A percentile compares a stretch with the other conserved stretches of the same genome.
These are phyloP conservation scores for Argentina silus DNA, from an alignment of 2,797 vertebrate species.

Conservation along the genomic window DNA sequence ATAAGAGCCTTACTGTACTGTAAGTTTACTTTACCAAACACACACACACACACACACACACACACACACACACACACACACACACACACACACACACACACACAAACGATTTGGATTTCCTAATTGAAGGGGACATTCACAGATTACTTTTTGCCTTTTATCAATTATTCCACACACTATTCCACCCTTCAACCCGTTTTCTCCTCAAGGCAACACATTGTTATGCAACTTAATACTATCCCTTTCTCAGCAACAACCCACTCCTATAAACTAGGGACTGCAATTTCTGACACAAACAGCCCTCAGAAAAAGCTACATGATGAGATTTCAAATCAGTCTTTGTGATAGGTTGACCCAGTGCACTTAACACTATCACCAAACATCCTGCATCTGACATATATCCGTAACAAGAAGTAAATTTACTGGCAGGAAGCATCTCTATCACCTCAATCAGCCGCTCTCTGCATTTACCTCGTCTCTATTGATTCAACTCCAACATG, in stretches of 20 bases:
- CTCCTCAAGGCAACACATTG: slow-evolving; percentile 40
- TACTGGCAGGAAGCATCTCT: slow-evolving; percentile 40
- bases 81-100: slow-evolving; percentile 3
- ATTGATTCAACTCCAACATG: slow-evolving; percentile 44
- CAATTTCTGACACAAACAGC: slow-evolving; percentile 48
- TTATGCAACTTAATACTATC: slow-evolving; percentile 39
- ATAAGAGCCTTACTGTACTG: slow-evolving; percentile 29
- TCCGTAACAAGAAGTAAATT: slow-evolving; percentile 31
- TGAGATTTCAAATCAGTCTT: too few relatives aligned
- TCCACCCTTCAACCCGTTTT: slow-evolving; percentile 19
- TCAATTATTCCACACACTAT: slow-evolving; percentile 23
- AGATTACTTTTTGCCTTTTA: not conserved
- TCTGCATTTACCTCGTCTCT: slow-evolving; percentile 53
- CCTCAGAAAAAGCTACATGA: slow-evolving; percentile 13
- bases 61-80: not conserved
- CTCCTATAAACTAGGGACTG: slow-evolving; percentile 25
- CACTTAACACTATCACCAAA: slow-evolving; percentile 58
- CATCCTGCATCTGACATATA: slow-evolving; percentile 53
- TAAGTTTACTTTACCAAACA: slow-evolving; percentile 6
- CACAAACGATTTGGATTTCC: too few relatives aligned
- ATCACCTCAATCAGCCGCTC: slow-evolving; percentile 40
- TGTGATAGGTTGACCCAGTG: slow-evolving; percentile 40
- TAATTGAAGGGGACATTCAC: too few relatives aligned
- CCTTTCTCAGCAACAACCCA: not conserved
- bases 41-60: not conserved